These are phyloP conservation scores for Drosophila gaucha DNA, from an alignment of 2,888 invertebrate genomes.

Conservation along the genomic window DNA sequence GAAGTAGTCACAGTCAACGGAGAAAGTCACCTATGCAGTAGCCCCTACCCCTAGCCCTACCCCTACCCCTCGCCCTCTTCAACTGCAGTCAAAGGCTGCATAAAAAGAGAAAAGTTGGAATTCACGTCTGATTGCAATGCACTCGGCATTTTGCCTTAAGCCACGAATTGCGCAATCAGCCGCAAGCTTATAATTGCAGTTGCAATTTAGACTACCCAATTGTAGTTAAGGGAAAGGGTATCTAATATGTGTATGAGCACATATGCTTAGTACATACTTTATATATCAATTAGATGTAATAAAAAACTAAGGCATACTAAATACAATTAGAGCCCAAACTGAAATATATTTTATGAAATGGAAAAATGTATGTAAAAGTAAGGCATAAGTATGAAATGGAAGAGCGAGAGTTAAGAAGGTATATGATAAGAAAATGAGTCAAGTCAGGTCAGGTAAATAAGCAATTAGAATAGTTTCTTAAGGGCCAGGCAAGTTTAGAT, in stretches of 20 bases:
- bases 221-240: conserved; percentile 9
- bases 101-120: conserved; percentile 13
- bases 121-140: conserved; percentile 51
- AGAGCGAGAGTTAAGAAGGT: no score
- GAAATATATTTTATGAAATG: no score
- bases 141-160: conserved; percentile 7
- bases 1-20: conserved; percentile 74
- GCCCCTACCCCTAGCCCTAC: neutral
- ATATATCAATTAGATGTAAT: neutral
- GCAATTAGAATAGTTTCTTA: no score
- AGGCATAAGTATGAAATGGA: no score
- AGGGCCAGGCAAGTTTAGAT: no score
- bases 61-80: neutral
- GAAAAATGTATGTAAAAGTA: no score
- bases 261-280: no score
- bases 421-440: no score
- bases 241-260: neutral
- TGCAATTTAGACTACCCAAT: conserved; percentile 54
- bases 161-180: conserved; percentile 59
- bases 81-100: conserved; percentile 52
- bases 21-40: conserved; percentile 56
- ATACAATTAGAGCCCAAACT: no score
- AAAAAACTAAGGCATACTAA: no score
- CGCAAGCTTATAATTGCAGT: conserved; percentile 75
- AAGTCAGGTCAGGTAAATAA: no score